These are phyloP conservation scores for Oxygymnocypris stewartii DNA, from an alignment of 2,113 vertebrate species.

Conservation along the genomic window DNA sequence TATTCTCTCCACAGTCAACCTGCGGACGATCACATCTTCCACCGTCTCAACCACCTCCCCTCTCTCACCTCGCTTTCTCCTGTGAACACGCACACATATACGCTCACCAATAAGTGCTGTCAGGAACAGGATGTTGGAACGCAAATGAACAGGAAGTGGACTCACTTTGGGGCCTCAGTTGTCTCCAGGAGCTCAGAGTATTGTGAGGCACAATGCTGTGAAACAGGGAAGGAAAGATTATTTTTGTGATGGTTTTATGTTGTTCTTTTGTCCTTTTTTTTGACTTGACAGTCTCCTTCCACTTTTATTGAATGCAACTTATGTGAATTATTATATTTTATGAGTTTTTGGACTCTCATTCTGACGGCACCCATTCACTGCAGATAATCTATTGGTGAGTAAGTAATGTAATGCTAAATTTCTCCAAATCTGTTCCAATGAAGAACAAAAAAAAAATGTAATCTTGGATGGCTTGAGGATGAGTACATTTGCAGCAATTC, in stretches of 20 bases:
- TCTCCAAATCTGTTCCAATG: neutral
- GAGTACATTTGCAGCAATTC: neutral
- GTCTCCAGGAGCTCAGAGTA: constrained; percentile 94
- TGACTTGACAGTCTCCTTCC: neutral
- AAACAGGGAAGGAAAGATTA: neutral
- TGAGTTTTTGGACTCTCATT: no score
- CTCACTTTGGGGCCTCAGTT: constrained; percentile 95
- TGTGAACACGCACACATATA: constrained; percentile 64
- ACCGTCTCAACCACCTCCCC: constrained; percentile 96
- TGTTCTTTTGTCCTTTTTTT: neutral
- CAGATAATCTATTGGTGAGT: no score
- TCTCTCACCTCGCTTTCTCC: constrained; percentile 92
- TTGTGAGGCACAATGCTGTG: constrained; percentile 76
- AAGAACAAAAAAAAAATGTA: neutral
- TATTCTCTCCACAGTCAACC: constrained; percentile 89
- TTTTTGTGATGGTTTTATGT: neutral
- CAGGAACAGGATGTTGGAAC: neutral
- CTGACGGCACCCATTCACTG: no score
- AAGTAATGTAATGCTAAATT: no score
- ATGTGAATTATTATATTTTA: no score
- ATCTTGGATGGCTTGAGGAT: neutral
- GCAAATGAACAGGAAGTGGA: neutral
- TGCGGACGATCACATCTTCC: constrained; percentile 93
- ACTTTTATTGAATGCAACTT: neutral
- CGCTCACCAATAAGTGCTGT: neutral